These are phyloP conservation scores for Apis cerana DNA, from an alignment of 1,140 invertebrate species.

Conservation along the genomic window DNA sequence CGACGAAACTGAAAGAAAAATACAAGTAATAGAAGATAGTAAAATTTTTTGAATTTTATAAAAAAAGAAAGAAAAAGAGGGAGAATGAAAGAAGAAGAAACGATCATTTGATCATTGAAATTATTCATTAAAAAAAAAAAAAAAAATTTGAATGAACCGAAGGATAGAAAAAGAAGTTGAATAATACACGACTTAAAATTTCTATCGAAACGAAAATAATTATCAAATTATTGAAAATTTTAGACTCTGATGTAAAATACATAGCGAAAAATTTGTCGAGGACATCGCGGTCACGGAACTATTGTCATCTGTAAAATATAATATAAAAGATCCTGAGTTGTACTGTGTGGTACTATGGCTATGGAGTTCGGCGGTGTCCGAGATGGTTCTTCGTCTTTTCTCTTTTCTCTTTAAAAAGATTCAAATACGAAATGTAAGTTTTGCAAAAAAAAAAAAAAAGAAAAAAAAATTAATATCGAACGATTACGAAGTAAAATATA, in stretches of 20 bases:
- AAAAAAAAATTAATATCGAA: background rate
- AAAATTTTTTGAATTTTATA: too few species aligned
- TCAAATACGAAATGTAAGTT: background rate
- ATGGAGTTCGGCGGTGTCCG: slow-evolving; percentile 76
- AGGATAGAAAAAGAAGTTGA: background rate
- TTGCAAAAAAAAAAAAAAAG: too few species aligned
- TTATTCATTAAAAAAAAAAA: too few species aligned
- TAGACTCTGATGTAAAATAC: slow-evolving; percentile 10
- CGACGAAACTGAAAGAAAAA: background rate
- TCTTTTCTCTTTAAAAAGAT: slow-evolving; percentile 16
- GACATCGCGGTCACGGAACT: slow-evolving; percentile 78
- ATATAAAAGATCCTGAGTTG: slow-evolving; percentile 82
- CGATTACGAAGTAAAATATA: background rate
- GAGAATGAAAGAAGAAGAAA: background rate
- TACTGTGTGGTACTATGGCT: slow-evolving; percentile 82
- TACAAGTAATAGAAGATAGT: background rate
- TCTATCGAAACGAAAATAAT: slow-evolving; percentile 2
- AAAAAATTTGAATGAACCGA: background rate
- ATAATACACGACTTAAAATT: slow-evolving; percentile 9
- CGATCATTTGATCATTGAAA: background rate
- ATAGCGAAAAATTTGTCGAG: slow-evolving; percentile 40
- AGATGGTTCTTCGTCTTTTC: slow-evolving; percentile 62
- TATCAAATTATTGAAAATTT: slow-evolving; percentile 38
- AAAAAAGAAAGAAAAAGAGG: background rate
- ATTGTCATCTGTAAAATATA: slow-evolving; percentile 82